Percentiles rank a stretch among this genome's conserved stretches.
Conservation (phyloP, 2,113 vertebrate species). For the Ammodytes dubius region DNA sequence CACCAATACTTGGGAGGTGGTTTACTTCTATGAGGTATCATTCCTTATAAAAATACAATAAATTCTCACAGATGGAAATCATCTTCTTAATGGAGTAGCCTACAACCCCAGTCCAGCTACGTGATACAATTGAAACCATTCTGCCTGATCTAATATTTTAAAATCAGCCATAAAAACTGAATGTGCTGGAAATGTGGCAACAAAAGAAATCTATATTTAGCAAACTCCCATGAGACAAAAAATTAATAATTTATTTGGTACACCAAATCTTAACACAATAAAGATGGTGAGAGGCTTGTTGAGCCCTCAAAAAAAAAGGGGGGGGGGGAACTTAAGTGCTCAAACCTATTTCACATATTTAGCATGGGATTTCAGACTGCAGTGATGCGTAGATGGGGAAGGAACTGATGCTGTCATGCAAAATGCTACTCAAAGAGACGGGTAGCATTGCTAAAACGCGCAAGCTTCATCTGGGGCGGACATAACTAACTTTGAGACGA, state of each 20-base stretch:
- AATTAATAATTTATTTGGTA: not conserved
- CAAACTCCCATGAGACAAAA: not conserved
- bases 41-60: not conserved
- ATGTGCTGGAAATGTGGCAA: not conserved
- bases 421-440: not conserved
- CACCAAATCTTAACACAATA: not conserved
- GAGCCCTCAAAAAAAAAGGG: not conserved
- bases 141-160: not conserved
- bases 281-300: not conserved
- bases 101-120: not conserved
- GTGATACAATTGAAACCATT: not conserved
- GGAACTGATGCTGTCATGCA: not conserved
- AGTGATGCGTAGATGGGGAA: too few relatives aligned
- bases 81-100: not conserved
- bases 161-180: not conserved
- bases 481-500: not conserved
- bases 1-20: not conserved
- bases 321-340: not conserved
- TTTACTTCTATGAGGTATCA: not conserved
- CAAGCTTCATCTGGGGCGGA: not conserved
- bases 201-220: not conserved
- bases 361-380: too few relatives aligned
- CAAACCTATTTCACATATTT: not conserved
- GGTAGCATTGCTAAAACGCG: not conserved
- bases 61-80: not conserved